These are phyloP conservation scores for Diabrotica virgifera DNA, from an alignment of 1,140 invertebrate species.

Conservation along the genomic window DNA sequence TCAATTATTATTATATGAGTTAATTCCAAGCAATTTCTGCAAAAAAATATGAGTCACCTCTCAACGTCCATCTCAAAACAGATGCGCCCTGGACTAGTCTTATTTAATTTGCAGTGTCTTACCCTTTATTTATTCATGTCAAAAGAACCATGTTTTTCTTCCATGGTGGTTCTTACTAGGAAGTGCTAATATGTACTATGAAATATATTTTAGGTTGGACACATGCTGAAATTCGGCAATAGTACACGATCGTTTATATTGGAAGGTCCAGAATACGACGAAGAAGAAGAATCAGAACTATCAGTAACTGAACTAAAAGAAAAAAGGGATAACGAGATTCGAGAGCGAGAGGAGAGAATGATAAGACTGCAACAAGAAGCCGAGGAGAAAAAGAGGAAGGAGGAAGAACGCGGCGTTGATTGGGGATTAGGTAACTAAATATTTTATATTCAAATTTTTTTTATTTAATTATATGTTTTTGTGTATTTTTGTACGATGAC, in stretches of 20 bases:
- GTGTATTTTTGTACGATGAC: no score
- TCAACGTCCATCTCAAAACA: no score
- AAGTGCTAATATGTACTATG: no score
- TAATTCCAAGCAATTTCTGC: no score
- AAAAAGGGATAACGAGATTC: constrained; percentile 57
- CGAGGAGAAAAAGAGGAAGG: constrained; percentile 51
- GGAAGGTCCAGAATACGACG: constrained; percentile 80
- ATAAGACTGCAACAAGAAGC: constrained; percentile 53
- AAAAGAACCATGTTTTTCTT: no score
- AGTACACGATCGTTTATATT: constrained; percentile 84
- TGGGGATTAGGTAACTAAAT: constrained; percentile 89
- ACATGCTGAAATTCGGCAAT: constrained; percentile 88
- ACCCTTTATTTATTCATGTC: no score
- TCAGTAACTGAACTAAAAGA: constrained; percentile 77
- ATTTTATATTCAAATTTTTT: constrained; percentile 12
- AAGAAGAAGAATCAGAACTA: constrained; percentile 80
- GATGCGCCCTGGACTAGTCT: no score
- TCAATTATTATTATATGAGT: no score
- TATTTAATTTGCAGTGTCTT: no score
- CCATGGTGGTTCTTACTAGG: no score
- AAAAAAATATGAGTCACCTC: no score
- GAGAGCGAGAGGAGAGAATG: constrained; percentile 53
- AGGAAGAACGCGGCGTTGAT: constrained; percentile 72
- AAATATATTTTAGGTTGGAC: constrained; percentile 63
- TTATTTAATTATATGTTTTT: neutral